phyloP scores from a whole-genome alignment of 2,888 invertebrate genomes.

The Leptinotarsa tumamoca region DNA sequence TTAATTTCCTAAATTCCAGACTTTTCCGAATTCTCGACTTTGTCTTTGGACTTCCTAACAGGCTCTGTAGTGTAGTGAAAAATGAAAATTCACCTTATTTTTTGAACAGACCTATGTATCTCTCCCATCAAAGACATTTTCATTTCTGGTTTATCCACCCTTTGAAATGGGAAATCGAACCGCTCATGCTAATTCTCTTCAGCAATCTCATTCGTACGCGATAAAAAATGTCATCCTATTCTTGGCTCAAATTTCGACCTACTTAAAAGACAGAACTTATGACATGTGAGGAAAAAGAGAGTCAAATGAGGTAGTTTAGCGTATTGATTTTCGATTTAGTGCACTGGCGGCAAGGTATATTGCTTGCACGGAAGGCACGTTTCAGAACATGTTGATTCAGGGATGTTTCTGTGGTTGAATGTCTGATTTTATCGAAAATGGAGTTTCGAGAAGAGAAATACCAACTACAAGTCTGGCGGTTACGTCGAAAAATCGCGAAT shows the following conservation, averaged over 20 bases:
- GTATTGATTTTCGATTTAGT: constrained; percentile 29
- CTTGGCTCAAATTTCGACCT: background rate
- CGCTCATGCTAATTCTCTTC: background rate
- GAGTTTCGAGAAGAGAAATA: background rate
- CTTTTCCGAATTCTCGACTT: too few relatives aligned
- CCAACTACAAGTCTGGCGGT: background rate
- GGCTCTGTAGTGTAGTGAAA: too few relatives aligned
- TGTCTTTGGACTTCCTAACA: too few relatives aligned
- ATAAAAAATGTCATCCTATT: background rate
- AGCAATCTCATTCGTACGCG: background rate
- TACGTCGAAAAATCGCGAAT: too few relatives aligned
- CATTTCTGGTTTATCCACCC: too few relatives aligned
- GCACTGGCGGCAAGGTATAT: constrained; percentile 7
- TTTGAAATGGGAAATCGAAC: background rate
- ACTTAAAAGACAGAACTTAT: constrained; percentile 5
- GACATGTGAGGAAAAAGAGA: constrained; percentile 1
- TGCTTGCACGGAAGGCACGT: constrained; percentile 1
- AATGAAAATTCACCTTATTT: too few relatives aligned
- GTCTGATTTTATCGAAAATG: background rate
- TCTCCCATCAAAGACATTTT: too few relatives aligned
- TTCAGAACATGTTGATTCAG: constrained; percentile 10
- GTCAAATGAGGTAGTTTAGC: constrained; percentile 17
- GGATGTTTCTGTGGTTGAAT: background rate
- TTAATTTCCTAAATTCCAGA: too few relatives aligned
- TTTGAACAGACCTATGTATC: too few relatives aligned